Evolutionary conservation across 2,797 vertebrate genomes (phyloP).

Genomic region (Garrulus glandarius): DNA sequence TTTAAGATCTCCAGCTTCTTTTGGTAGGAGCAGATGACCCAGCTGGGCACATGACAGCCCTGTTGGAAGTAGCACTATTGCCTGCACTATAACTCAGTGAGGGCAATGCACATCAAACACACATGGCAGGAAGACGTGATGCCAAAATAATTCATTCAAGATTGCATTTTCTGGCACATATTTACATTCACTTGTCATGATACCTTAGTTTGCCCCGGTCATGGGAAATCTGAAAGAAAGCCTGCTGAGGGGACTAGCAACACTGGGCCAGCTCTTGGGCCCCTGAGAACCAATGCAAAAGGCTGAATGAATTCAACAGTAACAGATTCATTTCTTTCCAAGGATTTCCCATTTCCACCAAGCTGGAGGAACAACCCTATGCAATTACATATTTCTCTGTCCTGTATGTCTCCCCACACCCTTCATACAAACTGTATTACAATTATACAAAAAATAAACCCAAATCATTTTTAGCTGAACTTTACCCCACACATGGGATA

Average conservation of each 20-base stretch:
- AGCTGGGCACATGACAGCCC: constrained; percentile 23
- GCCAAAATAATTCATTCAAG: not conserved
- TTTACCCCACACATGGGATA: constrained; percentile 10
- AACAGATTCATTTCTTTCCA: not conserved
- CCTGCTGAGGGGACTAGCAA: constrained; percentile 1
- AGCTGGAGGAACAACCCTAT: not conserved
- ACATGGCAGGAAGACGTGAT: constrained; percentile 14
- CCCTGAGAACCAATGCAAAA: not conserved
- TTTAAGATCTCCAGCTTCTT: constrained; percentile 40
- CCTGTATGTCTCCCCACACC: not conserved
- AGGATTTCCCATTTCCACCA: constrained; percentile 21
- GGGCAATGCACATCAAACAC: not conserved
- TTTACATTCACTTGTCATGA: constrained; percentile 92
- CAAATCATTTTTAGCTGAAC: constrained; percentile 29
- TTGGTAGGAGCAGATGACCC: constrained; percentile 34
- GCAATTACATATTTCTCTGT: not conserved
- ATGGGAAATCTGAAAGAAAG: constrained; percentile 16
- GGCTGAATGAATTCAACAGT: not conserved
- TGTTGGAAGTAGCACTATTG: constrained; percentile 19
- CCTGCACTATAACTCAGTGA: not conserved
- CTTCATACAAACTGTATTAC: constrained; percentile 15
- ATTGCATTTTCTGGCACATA: constrained; percentile 80
- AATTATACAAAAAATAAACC: constrained; percentile 46
- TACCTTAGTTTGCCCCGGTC: constrained; percentile 61
- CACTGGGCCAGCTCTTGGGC: not conserved